Base-by-base conservation (phyloP, 2,888 invertebrate species). In the Fragum fragum region DNA sequence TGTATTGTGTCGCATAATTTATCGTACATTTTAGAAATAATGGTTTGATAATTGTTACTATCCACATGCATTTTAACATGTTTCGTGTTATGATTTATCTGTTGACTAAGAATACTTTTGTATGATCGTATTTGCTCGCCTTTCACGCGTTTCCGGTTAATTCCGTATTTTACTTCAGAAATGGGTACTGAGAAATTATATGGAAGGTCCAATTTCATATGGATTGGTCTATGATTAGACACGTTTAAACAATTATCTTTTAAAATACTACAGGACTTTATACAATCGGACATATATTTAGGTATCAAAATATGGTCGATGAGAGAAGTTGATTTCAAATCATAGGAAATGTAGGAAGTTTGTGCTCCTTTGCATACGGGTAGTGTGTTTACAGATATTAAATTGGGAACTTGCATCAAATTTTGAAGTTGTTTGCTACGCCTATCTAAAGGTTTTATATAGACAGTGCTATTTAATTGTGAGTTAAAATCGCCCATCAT, bases 401-500 rank as follows among this genome's bases (percentile, higher is more conserved):
- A 42, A 21, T 72, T 57, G n/a, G 7, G 26, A 7, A 6, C 1
- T 6, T 14, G 11, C 7, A 53, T 52, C n/a, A 71, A 53, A 18
- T 29, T n/a, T 1, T 21, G 3, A 14, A 71, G 16, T 6, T 11
- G 9, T 2, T 5, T 7, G 53, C 71, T 29, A 6, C 55, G 21
- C 11, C 18, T 5, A n/a, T 29, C 53, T 53, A 26, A 29, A 21
- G 53, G 6, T 55, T 29, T 71, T 53, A 71, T 53, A 21, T 53
- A 71, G 5, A 11, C 7, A 0, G 1, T 11, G 0, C 72, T 57
- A 16, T 72, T 47, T 16, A 72, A 36, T 16, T 72, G 53, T 16
- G 71, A 29, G 23, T 53, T 71, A 26, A 71, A 71, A 53, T 71
- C 71, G 28, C 71, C 71, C 29, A 71, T 53, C 7, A 71, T 6